Evolutionary conservation across 2,888 invertebrate species (phyloP).

Genomic region (Ariolimax columbianus): DNA sequence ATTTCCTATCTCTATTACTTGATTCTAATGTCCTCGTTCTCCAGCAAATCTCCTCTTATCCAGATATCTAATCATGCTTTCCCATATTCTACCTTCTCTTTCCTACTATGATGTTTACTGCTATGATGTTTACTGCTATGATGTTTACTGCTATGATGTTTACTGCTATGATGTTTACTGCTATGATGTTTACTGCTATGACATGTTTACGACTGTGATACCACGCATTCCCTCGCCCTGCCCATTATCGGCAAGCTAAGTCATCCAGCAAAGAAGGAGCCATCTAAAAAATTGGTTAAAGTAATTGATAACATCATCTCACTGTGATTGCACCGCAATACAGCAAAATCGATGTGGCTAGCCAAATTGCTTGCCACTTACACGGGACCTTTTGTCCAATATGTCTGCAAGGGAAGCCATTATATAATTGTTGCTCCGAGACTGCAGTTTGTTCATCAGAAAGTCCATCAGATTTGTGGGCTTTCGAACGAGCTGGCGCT

Average conservation of each 20-base stretch:
- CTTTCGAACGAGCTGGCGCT: background rate
- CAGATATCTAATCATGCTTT: background rate
- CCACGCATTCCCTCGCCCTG: background rate
- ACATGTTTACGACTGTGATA: background rate
- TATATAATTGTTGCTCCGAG: background rate
- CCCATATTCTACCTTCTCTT: background rate
- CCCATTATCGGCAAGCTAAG: background rate
- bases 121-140: no score
- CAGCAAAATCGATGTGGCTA: constrained; percentile 22
- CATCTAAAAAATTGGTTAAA: background rate
- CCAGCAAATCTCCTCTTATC: background rate
- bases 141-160: no score
- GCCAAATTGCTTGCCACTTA: constrained; percentile 31
- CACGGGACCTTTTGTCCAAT: background rate
- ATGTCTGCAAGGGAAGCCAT: constrained; percentile 7
- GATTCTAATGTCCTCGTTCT: background rate
- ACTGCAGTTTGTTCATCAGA: background rate
- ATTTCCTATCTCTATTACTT: background rate
- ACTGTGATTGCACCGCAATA: background rate
- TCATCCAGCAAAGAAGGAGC: background rate
- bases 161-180: no score
- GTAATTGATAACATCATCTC: background rate
- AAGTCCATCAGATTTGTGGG: background rate
- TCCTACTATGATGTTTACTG: background rate
- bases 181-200: background rate